Conservation (phyloP, 2,888 invertebrate genomes). For the Brachypterus glaber region DNA sequence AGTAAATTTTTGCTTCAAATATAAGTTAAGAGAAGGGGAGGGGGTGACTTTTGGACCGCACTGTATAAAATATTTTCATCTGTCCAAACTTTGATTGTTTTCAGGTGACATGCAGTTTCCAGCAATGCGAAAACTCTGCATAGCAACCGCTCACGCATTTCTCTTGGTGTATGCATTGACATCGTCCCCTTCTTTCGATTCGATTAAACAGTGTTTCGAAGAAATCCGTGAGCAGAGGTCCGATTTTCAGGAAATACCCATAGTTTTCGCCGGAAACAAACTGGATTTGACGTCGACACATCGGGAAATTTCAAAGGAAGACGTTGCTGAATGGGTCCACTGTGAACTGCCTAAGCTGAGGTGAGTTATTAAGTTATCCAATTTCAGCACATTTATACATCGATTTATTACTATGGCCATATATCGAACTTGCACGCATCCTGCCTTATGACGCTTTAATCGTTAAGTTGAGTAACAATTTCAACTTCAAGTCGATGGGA, state of each 20-base stretch:
- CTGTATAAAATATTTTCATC: too few relatives aligned
- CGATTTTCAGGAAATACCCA: slow-evolving; percentile 69
- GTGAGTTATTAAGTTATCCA: too few relatives aligned
- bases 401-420: too few relatives aligned
- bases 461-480: too few relatives aligned
- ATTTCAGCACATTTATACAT: too few relatives aligned
- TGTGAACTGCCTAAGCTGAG: slow-evolving; percentile 64
- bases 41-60: too few relatives aligned
- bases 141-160: slow-evolving; percentile 82
- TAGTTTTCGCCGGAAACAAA: slow-evolving; percentile 81
- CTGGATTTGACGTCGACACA: slow-evolving; percentile 63
- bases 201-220: slow-evolving; percentile 65
- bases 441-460: too few relatives aligned
- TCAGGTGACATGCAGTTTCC: slow-evolving; percentile 78
- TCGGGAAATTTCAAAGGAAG: slow-evolving; percentile 64
- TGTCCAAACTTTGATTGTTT: neutral
- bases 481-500: too few relatives aligned
- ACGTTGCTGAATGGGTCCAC: slow-evolving; percentile 72
- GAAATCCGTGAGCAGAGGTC: slow-evolving; percentile 74
- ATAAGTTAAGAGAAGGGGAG: too few relatives aligned
- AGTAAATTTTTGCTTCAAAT: too few relatives aligned
- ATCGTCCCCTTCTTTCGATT: slow-evolving; percentile 61
- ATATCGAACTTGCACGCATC: too few relatives aligned
- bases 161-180: slow-evolving; percentile 77
- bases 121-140: slow-evolving; percentile 78